phyloP scores from a whole-genome alignment of 2,797 vertebrate species.

The Mus minutoides region DNA sequence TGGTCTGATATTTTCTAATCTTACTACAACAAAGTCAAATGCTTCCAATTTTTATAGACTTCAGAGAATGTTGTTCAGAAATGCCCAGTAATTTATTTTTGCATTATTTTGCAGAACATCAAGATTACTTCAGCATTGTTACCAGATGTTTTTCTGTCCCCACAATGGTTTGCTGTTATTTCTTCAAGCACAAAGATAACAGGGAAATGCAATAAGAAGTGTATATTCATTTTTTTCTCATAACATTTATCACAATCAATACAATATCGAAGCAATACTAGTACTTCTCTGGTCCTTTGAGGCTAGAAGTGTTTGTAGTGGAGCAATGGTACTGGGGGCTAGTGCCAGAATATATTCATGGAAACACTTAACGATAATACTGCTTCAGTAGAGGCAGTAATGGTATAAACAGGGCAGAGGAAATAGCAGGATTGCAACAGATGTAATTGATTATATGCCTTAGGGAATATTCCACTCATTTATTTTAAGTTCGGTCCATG shows the following conservation, averaged over 20 bases:
- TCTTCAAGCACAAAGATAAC: conserved; percentile 58
- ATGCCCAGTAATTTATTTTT: conserved; percentile 75
- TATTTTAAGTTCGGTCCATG: conserved; percentile 84
- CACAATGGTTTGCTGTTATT: conserved; percentile 58
- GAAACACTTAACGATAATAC: conserved; percentile 86
- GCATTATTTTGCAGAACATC: conserved; percentile 68
- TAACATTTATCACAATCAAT: conserved; percentile 80
- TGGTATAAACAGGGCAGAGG: conserved; percentile 86
- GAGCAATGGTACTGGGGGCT: conserved; percentile 67
- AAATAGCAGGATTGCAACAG: conserved; percentile 87
- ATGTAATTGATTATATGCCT: conserved; percentile 88
- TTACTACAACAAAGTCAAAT: conserved; percentile 69
- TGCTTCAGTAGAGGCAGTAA: conserved; percentile 83
- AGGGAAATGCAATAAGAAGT: conserved; percentile 65
- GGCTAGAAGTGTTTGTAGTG: conserved; percentile 69
- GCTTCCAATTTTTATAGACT: conserved; percentile 77
- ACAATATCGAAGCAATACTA: conserved; percentile 66
- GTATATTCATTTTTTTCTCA: conserved; percentile 64
- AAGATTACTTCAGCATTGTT: conserved; percentile 75
- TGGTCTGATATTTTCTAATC: conserved; percentile 64
- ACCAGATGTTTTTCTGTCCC: conserved; percentile 74
- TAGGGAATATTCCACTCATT: conserved; percentile 85
- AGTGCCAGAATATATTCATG: conserved; percentile 84
- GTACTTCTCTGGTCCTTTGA: conserved; percentile 70
- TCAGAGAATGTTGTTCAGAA: conserved; percentile 78